Conservation (phyloP, 2,888 invertebrate genomes). For the Thereva unica region DNA sequence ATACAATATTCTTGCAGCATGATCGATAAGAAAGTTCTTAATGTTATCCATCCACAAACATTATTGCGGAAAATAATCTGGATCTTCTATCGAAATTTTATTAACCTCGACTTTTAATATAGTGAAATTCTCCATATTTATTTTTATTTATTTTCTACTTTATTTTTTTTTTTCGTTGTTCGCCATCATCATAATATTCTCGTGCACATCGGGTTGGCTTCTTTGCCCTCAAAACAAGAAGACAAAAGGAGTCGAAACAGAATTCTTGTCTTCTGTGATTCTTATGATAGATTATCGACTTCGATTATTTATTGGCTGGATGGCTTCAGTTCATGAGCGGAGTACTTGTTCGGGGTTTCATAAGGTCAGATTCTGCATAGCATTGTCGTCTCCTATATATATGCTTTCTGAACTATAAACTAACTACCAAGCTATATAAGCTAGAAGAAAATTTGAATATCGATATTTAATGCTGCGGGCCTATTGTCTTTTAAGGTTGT, state of each 20-base stretch:
- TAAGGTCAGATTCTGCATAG: slow-evolving; percentile 30
- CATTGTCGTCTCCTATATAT: too few species aligned
- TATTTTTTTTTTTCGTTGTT: slow-evolving; percentile 18
- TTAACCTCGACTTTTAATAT: too few species aligned
- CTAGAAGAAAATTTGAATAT: slow-evolving; percentile 30
- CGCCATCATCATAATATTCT: slow-evolving; percentile 19
- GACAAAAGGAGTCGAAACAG: slow-evolving; percentile 38
- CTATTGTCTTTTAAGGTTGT: slow-evolving; percentile 27
- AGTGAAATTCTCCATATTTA: too few species aligned
- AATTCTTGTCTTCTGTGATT: slow-evolving; percentile 36
- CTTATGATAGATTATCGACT: slow-evolving; percentile 40
- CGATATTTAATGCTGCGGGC: slow-evolving; percentile 33
- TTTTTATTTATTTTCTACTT: not conserved
- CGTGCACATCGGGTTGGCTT: slow-evolving; percentile 33
- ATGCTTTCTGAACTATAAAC: not conserved
- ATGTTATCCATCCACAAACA: too few species aligned
- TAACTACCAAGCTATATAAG: not conserved
- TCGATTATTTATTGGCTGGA: slow-evolving; percentile 41
- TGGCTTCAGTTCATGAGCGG: slow-evolving; percentile 26
- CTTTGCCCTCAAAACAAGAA: slow-evolving; percentile 36
- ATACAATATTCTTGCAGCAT: too few species aligned
- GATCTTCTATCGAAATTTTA: too few species aligned
- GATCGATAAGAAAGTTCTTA: too few species aligned
- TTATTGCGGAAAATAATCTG: too few species aligned
- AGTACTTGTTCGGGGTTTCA: slow-evolving; percentile 32